These are phyloP conservation scores for Halcyon malimbica DNA, from an alignment of 2,113 vertebrate genomes.

Conservation along the genomic window DNA sequence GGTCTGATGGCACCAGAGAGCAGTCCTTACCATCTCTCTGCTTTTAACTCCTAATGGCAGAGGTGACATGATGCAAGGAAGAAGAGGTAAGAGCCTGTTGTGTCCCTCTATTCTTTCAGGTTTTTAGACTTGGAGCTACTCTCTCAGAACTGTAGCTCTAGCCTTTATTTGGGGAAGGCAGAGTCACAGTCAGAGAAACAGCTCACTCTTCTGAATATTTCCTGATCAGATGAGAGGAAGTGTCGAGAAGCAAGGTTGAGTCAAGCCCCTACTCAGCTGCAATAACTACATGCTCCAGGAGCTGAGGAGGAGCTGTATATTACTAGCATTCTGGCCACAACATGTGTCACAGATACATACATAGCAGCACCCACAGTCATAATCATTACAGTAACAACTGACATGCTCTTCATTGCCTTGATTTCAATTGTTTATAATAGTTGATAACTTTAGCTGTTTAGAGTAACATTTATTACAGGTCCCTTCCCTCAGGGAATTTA, in stretches of 20 bases:
- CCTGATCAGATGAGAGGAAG: not conserved
- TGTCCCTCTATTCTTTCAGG: not conserved
- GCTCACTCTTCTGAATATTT: not conserved
- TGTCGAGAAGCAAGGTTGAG: not conserved
- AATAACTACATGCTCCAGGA: not conserved
- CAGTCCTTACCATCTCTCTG: not conserved
- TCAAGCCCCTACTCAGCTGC: not conserved
- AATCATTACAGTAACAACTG: not conserved
- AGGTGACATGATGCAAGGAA: not conserved
- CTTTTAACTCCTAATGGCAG: not conserved
- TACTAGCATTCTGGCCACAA: not conserved
- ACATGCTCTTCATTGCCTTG: not conserved
- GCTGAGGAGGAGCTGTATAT: not conserved
- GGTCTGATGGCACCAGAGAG: not conserved
- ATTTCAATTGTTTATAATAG: not conserved
- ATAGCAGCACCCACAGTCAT: not conserved
- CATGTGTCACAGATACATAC: not conserved
- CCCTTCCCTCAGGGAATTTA: not conserved
- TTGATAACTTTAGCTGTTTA: not conserved
- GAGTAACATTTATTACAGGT: not conserved
- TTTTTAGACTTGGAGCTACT: not conserved
- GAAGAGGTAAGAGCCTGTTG: not conserved
- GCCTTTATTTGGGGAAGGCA: not conserved
- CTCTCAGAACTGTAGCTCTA: not conserved
- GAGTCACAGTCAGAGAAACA: not conserved